These are phyloP conservation scores for Tokudaia tokunoshimensis DNA, from an alignment of 2,797 vertebrate species.

Conservation along the genomic window DNA sequence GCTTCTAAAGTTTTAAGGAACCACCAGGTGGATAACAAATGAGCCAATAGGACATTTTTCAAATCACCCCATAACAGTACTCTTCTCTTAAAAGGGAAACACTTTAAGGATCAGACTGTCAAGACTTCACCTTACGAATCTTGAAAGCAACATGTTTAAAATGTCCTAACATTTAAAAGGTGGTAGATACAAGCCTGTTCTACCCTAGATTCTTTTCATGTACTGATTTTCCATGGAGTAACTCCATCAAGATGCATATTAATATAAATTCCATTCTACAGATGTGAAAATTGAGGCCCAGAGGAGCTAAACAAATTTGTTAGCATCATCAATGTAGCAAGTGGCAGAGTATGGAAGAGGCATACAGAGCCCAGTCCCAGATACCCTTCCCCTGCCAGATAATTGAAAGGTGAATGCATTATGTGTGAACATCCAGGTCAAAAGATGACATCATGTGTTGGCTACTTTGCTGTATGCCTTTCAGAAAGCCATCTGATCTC, in stretches of 20 bases:
- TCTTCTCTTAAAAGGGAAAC: not conserved
- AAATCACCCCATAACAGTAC: not conserved
- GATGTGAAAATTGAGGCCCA: not conserved
- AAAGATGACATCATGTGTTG: conserved; percentile 4
- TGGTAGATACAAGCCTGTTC: not conserved
- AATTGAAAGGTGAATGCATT: not conserved
- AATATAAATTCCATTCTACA: not conserved
- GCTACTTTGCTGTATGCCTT: not conserved
- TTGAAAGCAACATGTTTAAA: not conserved
- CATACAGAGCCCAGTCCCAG: not conserved
- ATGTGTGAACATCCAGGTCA: not conserved
- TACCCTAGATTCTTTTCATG: not conserved
- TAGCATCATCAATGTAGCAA: not conserved
- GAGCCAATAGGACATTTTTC: not conserved
- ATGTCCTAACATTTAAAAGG: not conserved
- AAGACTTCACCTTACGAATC: not conserved
- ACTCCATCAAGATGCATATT: not conserved
- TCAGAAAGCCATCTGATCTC: not conserved
- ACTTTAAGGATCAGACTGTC: not conserved
- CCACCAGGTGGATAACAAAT: not conserved
- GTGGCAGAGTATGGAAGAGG: not conserved
- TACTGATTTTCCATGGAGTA: not conserved
- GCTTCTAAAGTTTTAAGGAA: not conserved
- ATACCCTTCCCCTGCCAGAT: not conserved
- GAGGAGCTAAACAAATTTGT: not conserved